These are phyloP conservation scores for Melipona bicolor DNA, from an alignment of 2,888 invertebrate genomes.

Conservation along the genomic window DNA sequence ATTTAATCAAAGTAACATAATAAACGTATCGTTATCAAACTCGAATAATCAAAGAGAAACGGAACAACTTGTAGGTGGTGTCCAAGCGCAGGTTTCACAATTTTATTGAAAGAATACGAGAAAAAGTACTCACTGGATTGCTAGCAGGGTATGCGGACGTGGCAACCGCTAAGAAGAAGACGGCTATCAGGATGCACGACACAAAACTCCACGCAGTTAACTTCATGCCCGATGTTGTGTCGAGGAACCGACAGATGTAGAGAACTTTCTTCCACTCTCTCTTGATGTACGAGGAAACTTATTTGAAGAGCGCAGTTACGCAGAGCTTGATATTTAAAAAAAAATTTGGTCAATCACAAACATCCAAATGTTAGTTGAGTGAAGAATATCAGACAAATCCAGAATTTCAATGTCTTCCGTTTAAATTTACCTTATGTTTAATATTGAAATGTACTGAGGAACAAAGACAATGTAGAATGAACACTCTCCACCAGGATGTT, in stretches of 20 bases:
- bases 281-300: neutral
- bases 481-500: neutral
- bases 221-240: constrained; percentile 70
- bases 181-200: constrained; percentile 56
- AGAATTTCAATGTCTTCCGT: no score
- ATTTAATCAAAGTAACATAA: neutral
- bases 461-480: neutral
- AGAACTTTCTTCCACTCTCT: neutral
- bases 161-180: constrained; percentile 71
- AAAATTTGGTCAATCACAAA: constrained; percentile 8
- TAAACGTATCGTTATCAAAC: neutral
- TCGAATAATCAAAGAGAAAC: neutral
- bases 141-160: constrained; percentile 78
- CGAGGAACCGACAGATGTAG: neutral
- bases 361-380: neutral
- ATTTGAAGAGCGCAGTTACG: constrained; percentile 3
- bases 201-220: constrained; percentile 58
- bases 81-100: neutral
- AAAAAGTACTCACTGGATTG: constrained; percentile 79
- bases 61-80: neutral
- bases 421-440: constrained; percentile 4
- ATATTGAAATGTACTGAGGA: neutral
- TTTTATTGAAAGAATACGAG: neutral
- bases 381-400: neutral
- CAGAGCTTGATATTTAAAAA: neutral